Percentiles rank a stretch among this genome's conserved stretches.
Conservation (phyloP, 2,797 vertebrate species). For the Hafferia zeledoni region DNA sequence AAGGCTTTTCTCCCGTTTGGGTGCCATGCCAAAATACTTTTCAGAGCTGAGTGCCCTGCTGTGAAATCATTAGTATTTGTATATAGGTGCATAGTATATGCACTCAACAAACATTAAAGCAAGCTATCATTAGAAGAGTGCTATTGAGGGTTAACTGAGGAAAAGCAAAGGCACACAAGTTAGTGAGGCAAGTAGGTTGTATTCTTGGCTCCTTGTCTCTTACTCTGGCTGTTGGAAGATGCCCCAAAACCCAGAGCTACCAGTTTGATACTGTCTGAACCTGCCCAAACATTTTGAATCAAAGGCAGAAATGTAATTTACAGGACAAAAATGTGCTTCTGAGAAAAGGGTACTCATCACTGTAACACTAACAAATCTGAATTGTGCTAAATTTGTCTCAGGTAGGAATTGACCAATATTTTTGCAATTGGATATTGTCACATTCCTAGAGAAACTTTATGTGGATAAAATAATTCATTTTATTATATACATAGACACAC, state of each 20-base stretch:
- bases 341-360: background rate
- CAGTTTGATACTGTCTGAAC: background rate
- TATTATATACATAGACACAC: background rate
- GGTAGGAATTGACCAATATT: background rate
- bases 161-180: background rate
- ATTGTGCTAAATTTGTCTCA: background rate
- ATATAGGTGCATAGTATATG: background rate
- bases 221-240: background rate
- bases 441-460: background rate
- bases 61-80: background rate
- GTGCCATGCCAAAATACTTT: background rate
- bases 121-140: background rate
- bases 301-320: background rate
- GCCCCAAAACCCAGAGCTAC: background rate
- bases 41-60: background rate
- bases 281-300: background rate
- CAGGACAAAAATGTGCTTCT: background rate
- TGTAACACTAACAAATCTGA: background rate
- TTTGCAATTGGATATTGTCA: slow-evolving; percentile 2
- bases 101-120: background rate
- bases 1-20: background rate
- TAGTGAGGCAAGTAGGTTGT: too few species aligned
- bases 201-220: background rate
- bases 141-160: background rate
- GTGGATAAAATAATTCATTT: background rate